Conservation (phyloP, 2,113 vertebrate genomes). For the Perca schrenkii region DNA sequence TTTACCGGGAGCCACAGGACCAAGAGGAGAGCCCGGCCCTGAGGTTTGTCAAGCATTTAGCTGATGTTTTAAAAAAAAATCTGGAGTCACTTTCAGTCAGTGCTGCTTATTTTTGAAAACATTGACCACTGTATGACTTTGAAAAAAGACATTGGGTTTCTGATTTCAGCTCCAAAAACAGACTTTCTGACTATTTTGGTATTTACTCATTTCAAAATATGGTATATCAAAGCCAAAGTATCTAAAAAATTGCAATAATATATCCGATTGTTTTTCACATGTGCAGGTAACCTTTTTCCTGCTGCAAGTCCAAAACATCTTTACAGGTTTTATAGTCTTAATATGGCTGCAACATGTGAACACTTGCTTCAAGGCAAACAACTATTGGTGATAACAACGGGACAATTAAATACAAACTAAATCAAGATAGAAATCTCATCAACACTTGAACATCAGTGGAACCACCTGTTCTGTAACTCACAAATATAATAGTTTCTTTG, state of each 20-base stretch:
- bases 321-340: not conserved
- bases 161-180: not conserved
- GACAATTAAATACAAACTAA: no score
- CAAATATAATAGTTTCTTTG: not conserved
- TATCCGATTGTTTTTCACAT: no score
- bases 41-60: slow-evolving; percentile 85
- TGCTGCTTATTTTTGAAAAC: not conserved
- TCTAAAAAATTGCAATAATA: no score
- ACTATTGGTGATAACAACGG: not conserved
- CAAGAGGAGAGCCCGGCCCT: slow-evolving; percentile 92
- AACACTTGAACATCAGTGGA: no score
- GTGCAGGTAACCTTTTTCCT: no score
- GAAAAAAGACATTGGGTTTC: not conserved
- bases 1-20: slow-evolving; percentile 89
- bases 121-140: not conserved
- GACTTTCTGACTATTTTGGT: not conserved
- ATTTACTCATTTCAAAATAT: not conserved
- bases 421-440: no score
- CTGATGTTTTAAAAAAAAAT: not conserved
- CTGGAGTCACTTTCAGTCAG: not conserved
- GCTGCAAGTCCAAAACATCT: not conserved
- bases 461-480: no score
- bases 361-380: not conserved
- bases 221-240: not conserved
- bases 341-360: not conserved